These are phyloP conservation scores for Andrena chrysosceles DNA, from an alignment of 2,888 invertebrate genomes.

Conservation along the genomic window DNA sequence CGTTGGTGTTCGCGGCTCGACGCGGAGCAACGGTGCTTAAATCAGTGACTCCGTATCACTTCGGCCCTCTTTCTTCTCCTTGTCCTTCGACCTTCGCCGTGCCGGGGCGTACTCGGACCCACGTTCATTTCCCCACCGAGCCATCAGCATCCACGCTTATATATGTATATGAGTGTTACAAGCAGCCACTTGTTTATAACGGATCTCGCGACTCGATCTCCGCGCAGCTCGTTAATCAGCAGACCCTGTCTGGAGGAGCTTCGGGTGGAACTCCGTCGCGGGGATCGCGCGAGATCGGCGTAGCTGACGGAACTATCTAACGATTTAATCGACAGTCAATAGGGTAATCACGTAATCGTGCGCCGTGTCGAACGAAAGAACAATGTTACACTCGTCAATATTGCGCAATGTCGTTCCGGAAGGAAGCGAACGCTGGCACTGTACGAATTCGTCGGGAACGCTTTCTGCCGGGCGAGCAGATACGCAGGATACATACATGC, in stretches of 20 bases:
- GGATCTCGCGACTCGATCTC: constrained; percentile 38
- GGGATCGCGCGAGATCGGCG: constrained; percentile 17
- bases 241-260: constrained; percentile 3
- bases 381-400: not conserved
- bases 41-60: constrained; percentile 30
- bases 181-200: constrained; percentile 43
- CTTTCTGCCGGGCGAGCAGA: constrained; percentile 39
- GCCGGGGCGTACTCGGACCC: constrained; percentile 45
- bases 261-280: not conserved
- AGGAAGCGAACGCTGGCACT: no score
- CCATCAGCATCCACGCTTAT: constrained; percentile 14
- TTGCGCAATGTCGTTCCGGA: not conserved
- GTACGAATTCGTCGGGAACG: no score
- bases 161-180: constrained; percentile 50
- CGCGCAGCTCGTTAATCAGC: not conserved
- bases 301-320: constrained; percentile 28
- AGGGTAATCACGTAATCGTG: constrained; percentile 31
- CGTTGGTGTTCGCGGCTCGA: constrained; percentile 61
- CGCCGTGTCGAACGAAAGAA: constrained; percentile 12
- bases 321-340: constrained; percentile 39
- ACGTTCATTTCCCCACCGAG: constrained; percentile 32
- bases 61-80: not conserved
- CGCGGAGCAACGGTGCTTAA: constrained; percentile 49
- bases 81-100: constrained; percentile 49
- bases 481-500: not conserved